Percentiles rank a stretch among this genome's conserved stretches.
phyloP scores from a whole-genome alignment of 2,888 invertebrate species.

The Blomia tropicalis region DNA sequence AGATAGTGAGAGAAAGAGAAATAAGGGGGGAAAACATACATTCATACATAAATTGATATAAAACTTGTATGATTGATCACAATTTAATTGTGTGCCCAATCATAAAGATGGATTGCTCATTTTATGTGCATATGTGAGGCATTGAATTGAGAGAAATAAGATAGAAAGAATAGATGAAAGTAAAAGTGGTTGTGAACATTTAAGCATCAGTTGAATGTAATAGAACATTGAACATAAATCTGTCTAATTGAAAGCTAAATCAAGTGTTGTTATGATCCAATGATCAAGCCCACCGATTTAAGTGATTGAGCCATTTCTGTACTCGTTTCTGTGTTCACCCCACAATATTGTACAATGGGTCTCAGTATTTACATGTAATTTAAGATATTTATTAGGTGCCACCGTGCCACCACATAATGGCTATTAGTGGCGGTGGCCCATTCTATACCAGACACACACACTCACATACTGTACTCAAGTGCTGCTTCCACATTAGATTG shows the following conservation, averaged over 20 bases:
- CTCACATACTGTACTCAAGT: too few relatives aligned
- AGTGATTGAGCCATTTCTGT: slow-evolving; percentile 11
- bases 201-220: not conserved
- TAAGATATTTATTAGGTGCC: slow-evolving; percentile 13
- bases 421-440: slow-evolving; percentile 4
- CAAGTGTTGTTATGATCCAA: not conserved
- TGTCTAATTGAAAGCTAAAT: not conserved
- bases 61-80: too few relatives aligned
- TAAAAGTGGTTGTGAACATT: too few relatives aligned
- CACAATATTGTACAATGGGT: not conserved
- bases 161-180: too few relatives aligned
- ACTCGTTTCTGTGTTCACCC: not conserved
- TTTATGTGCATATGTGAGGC: not conserved
- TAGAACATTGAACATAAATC: slow-evolving; percentile 6
- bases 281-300: too few relatives aligned
- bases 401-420: not conserved
- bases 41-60: not conserved
- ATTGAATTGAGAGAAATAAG: too few relatives aligned
- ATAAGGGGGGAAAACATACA: not conserved
- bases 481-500: not conserved
- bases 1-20: not conserved
- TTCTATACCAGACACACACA: not conserved
- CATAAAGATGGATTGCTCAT: slow-evolving; percentile 1
- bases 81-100: too few relatives aligned
- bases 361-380: slow-evolving; percentile 13